Base-by-base conservation (phyloP, 2,888 invertebrate species). In the Heliconius erato region DNA sequence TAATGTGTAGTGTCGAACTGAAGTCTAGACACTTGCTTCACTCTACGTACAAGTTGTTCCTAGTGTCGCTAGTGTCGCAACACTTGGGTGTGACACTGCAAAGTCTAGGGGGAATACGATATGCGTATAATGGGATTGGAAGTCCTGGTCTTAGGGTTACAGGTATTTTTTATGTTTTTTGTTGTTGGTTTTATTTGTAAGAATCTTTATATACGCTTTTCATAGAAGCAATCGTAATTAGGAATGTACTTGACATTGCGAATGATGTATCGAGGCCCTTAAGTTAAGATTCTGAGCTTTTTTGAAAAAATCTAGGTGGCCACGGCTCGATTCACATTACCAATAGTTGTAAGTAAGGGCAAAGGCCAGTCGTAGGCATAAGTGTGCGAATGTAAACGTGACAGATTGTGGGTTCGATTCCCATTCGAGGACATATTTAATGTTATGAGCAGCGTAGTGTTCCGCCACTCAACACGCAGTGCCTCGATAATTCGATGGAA, bases 11-110 rank as follows among this genome's bases (percentile, higher is more conserved):
- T 91, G 97, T 98, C 63, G 97, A 98, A 89, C 93, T 99, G 11
- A 97, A 97, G 89, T 96, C 97, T 0, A 96, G 98, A 5, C 98
- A 98, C 89, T 94, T 99, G 0, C 96, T 99, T 67, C 99, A 99
- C 91, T 96, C 98, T 2, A 99, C 99, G 0, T 99, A 98, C 94
- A 98, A 98, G 90, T 92, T 99, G 88, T 99, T 98, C 90, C 96
- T 98, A 65, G 88, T 96, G 5, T 98, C 98, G 0, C 96, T 98
- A 16, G 92, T 97, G 54, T 93, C 97, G 40, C 98, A 99, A 90
- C 96, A 97, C 85, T 88, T 96, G 9, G 98, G 98, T 3, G 96
- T 98, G 0, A 90, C 98, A 71, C 91, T 98, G 49, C 96, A 97
- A 86, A 97, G 97, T 76, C 93, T 98, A 71, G 97, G 97, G 14